phyloP scores from a whole-genome alignment of 2,113 vertebrate genomes.

The Oenanthe oenanthe region DNA sequence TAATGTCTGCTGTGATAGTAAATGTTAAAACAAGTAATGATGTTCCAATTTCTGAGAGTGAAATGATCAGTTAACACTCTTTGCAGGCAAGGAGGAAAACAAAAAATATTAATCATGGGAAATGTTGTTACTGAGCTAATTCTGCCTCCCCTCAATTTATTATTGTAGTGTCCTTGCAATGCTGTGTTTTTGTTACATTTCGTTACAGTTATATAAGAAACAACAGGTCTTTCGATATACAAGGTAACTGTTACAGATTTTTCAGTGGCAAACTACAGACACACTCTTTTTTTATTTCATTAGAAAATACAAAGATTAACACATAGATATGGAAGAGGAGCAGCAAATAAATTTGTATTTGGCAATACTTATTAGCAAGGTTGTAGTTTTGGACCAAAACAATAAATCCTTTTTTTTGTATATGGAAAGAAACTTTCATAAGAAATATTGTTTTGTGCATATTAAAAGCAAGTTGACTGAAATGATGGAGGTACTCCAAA shows the following conservation, averaged over 20 bases:
- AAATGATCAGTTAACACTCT: neutral
- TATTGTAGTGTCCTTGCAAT: neutral
- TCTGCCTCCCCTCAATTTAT: neutral
- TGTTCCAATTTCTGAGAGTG: neutral
- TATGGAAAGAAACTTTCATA: neutral
- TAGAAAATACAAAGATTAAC: neutral
- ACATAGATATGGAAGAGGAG: neutral
- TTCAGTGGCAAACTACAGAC: neutral
- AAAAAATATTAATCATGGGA: neutral
- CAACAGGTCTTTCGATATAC: neutral
- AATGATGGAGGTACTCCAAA: neutral
- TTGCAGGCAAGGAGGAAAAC: neutral
- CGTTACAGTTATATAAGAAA: neutral
- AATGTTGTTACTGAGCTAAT: neutral
- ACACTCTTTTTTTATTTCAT: neutral
- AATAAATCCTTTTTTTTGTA: neutral
- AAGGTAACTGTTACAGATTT: neutral
- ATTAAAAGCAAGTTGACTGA: neutral
- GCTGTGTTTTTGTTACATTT: neutral
- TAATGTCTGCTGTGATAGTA: neutral
- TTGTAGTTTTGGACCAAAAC: neutral
- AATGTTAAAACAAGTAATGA: neutral
- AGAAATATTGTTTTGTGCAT: neutral
- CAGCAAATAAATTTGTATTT: neutral
- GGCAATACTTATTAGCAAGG: neutral